Percentiles rank a stretch among this genome's conserved stretches.
These are phyloP conservation scores for Elachura formosa DNA, from an alignment of 2,113 vertebrate species.

Conservation along the genomic window DNA sequence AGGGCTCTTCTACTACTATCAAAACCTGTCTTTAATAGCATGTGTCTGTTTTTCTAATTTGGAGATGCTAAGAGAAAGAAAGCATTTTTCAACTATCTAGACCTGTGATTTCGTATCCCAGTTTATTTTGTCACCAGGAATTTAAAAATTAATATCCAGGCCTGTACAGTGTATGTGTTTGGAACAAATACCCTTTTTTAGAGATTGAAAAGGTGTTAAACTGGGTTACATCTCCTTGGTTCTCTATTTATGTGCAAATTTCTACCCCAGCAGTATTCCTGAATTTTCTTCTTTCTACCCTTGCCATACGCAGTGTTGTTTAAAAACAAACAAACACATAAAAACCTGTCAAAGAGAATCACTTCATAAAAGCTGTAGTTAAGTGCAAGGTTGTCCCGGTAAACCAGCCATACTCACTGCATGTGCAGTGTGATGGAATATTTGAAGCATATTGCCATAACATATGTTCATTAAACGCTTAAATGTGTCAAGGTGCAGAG, in stretches of 20 bases:
- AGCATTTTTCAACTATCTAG: background rate
- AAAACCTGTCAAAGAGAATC: background rate
- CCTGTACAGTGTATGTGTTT: background rate
- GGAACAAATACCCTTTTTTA: background rate
- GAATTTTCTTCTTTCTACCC: background rate
- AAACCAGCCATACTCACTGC: background rate
- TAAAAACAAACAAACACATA: background rate
- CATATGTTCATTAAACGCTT: background rate
- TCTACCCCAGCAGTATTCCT: background rate
- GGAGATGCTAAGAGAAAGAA: background rate
- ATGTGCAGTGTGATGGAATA: background rate
- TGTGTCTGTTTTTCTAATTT: background rate
- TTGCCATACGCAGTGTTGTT: background rate
- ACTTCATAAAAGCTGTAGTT: background rate
- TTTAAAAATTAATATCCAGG: background rate
- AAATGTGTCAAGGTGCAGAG: background rate
- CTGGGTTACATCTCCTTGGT: background rate
- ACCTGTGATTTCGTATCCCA: background rate
- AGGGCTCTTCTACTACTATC: background rate
- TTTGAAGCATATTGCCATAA: background rate
- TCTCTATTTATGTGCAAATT: background rate
- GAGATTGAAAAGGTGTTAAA: background rate
- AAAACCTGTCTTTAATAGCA: background rate
- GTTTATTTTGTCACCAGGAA: background rate
- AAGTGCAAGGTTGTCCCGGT: background rate